phyloP scores from a whole-genome alignment of 23 tunicate species.

The Trididemnum nubilum region DNA sequence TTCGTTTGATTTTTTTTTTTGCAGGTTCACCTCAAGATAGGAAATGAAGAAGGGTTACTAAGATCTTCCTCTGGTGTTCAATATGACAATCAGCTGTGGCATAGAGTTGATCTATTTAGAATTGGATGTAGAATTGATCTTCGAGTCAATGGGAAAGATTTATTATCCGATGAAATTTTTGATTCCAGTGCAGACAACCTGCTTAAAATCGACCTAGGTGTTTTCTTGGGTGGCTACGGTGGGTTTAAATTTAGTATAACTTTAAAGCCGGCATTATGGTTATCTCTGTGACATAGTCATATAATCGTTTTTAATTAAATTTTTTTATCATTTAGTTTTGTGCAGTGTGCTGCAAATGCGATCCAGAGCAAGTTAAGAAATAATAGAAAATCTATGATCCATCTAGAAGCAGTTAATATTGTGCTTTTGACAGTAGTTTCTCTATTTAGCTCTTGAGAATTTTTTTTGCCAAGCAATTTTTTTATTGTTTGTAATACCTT shows the following conservation, averaged over 20 bases:
- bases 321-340: too few relatives aligned
- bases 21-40: constrained; percentile 55
- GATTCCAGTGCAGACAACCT: neutral
- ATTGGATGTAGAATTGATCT: constrained; percentile 30
- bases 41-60: constrained; percentile 53
- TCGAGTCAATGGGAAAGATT: constrained; percentile 55
- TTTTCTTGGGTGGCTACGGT: constrained; percentile 87
- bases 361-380: too few relatives aligned
- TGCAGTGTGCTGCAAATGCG: too few relatives aligned
- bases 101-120: constrained; percentile 42
- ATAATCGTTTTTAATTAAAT: too few relatives aligned
- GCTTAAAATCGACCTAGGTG: constrained; percentile 57
- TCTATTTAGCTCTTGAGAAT: too few relatives aligned
- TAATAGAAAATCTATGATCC: too few relatives aligned
- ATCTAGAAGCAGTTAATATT: too few relatives aligned
- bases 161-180: constrained; percentile 20
- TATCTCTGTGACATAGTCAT: neutral
- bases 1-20: constrained; percentile 6
- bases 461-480: too few relatives aligned
- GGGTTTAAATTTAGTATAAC: too few relatives aligned
- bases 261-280: too few relatives aligned
- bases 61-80: constrained; percentile 19
- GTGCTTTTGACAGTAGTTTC: too few relatives aligned
- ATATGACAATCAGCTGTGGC: constrained; percentile 75
- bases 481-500: too few relatives aligned